Percentiles rank a stretch among this genome's conserved stretches.
Evolutionary conservation across 2,113 vertebrate genomes (phyloP).

Genomic region (Zingel zingel): DNA sequence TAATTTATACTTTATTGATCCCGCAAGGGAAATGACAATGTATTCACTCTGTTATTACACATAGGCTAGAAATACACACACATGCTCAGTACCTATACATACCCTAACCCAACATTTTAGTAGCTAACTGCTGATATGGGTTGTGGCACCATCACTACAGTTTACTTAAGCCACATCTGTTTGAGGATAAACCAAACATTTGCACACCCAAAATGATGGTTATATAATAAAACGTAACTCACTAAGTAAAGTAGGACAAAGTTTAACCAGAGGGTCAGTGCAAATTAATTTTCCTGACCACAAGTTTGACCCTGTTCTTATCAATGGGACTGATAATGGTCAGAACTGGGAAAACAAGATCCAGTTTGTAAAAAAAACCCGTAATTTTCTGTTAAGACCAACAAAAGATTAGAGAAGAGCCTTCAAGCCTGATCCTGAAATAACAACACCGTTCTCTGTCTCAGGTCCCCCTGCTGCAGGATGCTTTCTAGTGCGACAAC

Average conservation of each 20-base stretch:
- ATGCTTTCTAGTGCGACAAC: slow-evolving; percentile 54
- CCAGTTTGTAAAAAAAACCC: neutral
- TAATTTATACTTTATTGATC: too few species aligned
- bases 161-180: too few species aligned
- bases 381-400: neutral
- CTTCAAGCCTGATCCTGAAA: slow-evolving; percentile 49
- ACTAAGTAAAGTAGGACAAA: neutral
- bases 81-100: too few species aligned
- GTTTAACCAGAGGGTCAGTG: neutral
- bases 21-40: too few species aligned
- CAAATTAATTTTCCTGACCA: neutral
- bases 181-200: too few species aligned
- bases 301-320: neutral
- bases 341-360: neutral
- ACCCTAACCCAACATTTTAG: neutral
- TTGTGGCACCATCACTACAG: neutral
- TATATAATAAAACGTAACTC: too few species aligned
- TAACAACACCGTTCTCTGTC: slow-evolving; percentile 30
- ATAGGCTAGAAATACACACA: too few species aligned
- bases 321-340: neutral
- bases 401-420: slow-evolving; percentile 3
- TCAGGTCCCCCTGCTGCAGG: slow-evolving; percentile 49
- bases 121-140: neutral
- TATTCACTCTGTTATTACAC: too few species aligned
- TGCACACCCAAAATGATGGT: neutral